Conservation (phyloP, 2,888 invertebrate species). For the Platycheirus rosarum region DNA sequence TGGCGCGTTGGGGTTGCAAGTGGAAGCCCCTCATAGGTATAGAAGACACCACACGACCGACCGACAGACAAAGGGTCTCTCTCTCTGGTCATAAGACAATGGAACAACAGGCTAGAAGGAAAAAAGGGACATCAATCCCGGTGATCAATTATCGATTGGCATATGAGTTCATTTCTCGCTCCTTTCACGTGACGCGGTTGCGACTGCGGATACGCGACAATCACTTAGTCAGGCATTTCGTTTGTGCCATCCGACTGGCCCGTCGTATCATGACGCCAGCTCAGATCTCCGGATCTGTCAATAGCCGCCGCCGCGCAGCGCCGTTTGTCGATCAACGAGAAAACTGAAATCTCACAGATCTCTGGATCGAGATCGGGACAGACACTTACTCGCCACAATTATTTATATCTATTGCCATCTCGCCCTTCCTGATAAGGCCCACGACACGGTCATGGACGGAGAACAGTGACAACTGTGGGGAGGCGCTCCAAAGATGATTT, state of each 20-base stretch:
- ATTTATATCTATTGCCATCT: slow-evolving; percentile 21
- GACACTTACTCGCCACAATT: slow-evolving; percentile 45
- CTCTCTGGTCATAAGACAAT: slow-evolving; percentile 54
- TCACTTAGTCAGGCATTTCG: slow-evolving; percentile 72
- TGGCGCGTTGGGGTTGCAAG: neutral
- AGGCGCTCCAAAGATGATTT: slow-evolving; percentile 65
- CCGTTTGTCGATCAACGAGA: slow-evolving; percentile 55
- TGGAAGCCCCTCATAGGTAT: slow-evolving; percentile 15
- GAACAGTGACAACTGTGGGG: neutral
- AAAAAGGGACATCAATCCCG: slow-evolving; percentile 70
- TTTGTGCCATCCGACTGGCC: slow-evolving; percentile 56
- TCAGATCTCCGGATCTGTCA: slow-evolving; percentile 41
- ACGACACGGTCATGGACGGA: slow-evolving; percentile 6
- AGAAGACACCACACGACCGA: slow-evolving; percentile 18
- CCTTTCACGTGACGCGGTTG: slow-evolving; percentile 71
- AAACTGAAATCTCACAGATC: slow-evolving; percentile 51
- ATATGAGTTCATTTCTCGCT: slow-evolving; percentile 74
- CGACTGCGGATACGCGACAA: slow-evolving; percentile 67
- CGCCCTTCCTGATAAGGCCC: neutral
- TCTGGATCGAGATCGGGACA: slow-evolving; percentile 25
- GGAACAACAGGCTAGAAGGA: slow-evolving; percentile 29
- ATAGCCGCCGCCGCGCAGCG: too few relatives aligned
- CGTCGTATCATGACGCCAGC: neutral
- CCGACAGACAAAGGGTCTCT: slow-evolving; percentile 41
- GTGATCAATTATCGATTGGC: slow-evolving; percentile 73